These are phyloP conservation scores for Spondyliosoma cantharus DNA, from an alignment of 2,797 vertebrate species.

Conservation along the genomic window DNA sequence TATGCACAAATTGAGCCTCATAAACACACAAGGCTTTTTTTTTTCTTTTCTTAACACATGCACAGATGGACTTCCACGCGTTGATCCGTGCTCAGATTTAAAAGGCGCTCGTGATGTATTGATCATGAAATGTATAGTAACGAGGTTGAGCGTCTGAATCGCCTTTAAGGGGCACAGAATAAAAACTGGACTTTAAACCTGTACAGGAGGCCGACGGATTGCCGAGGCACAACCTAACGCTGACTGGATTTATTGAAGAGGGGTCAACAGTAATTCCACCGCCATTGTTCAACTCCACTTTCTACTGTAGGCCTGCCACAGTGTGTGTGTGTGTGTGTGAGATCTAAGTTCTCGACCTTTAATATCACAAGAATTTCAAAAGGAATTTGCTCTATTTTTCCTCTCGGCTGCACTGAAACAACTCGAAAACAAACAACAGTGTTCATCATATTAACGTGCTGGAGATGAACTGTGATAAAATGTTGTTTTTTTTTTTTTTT, in stretches of 20 bases:
- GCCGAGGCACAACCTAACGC: constrained; percentile 17
- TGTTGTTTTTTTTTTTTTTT: constrained; percentile 23
- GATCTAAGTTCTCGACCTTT: constrained; percentile 41
- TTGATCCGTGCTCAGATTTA: constrained; percentile 16
- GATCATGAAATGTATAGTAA: constrained; percentile 49
- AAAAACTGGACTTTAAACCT: constrained; percentile 53
- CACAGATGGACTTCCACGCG: neutral
- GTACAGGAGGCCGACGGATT: constrained; percentile 46
- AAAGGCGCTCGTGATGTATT: constrained; percentile 13
- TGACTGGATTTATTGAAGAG: constrained; percentile 67
- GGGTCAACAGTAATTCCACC: constrained; percentile 69
- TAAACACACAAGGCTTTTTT: neutral
- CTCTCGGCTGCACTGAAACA: constrained; percentile 21
- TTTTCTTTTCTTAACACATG: neutral
- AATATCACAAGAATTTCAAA: constrained; percentile 46
- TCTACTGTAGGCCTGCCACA: constrained; percentile 49
- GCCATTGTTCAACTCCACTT: constrained; percentile 68
- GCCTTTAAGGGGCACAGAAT: constrained; percentile 1
- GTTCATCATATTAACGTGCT: constrained; percentile 30
- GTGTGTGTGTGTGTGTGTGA: neutral
- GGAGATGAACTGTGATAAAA: constrained; percentile 32
- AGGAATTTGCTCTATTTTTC: constrained; percentile 38
- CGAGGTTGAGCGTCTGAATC: constrained; percentile 6
- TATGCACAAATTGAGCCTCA: constrained; percentile 43
- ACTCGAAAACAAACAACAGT: constrained; percentile 47